phyloP scores from a whole-genome alignment of 1,140 invertebrate species.

The Chironomus striatipennis region DNA sequence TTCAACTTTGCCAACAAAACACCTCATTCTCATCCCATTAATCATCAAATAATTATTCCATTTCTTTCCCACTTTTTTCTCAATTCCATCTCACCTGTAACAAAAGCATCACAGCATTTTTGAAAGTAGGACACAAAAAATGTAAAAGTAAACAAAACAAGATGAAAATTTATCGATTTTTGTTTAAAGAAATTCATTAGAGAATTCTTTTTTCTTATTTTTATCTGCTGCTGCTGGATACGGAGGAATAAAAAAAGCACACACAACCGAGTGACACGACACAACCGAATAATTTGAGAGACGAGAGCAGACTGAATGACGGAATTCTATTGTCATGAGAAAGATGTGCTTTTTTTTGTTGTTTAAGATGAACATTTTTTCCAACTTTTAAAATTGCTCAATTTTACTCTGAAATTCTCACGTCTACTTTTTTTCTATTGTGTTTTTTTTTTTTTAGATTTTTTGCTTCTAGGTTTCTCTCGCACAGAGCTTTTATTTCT shows the following conservation, averaged over 20 bases:
- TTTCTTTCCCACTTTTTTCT: too few species aligned
- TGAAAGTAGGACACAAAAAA: background rate
- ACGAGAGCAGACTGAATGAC: background rate
- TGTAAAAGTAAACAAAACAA: background rate
- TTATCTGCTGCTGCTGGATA: background rate
- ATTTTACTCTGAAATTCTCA: too few species aligned
- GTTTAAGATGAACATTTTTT: too few species aligned
- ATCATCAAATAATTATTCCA: too few species aligned
- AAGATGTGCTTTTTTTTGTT: too few species aligned
- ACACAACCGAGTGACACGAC: background rate
- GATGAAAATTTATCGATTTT: conserved; percentile 10
- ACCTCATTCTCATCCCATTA: background rate
- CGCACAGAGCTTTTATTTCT: too few species aligned
- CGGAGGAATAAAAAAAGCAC: background rate
- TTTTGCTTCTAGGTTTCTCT: too few species aligned
- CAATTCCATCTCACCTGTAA: background rate
- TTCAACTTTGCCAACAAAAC: background rate
- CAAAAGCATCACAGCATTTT: background rate
- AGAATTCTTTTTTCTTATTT: too few species aligned
- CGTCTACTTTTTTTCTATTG: too few species aligned
- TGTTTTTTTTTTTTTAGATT: too few species aligned
- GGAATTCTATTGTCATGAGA: background rate
- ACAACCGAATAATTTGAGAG: background rate
- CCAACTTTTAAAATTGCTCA: too few species aligned
- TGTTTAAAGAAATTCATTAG: background rate